A percentile compares a stretch with the other conserved stretches of the same genome.
Evolutionary conservation across 2,888 invertebrate species (phyloP).

Genomic region (Cheilosia pagana): DNA sequence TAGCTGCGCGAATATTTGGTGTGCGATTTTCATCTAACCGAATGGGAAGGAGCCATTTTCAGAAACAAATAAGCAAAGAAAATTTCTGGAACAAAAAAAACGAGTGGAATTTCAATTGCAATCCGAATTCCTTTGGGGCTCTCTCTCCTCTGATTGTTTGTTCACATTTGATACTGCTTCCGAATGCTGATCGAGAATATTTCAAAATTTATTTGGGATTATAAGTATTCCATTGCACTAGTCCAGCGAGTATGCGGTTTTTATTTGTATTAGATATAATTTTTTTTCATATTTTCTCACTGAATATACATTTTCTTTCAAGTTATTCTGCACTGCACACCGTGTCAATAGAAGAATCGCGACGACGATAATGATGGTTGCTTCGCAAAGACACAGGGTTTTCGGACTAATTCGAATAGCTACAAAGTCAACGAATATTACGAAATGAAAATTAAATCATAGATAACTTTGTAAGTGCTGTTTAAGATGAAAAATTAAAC

Average conservation of each 20-base stretch:
- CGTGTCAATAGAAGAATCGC: conserved; percentile 73
- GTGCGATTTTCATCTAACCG: conserved; percentile 28
- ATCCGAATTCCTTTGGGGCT: conserved; percentile 56
- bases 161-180: neutral
- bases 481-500: conserved; percentile 56
- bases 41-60: neutral
- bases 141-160: conserved; percentile 17
- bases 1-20: conserved; percentile 61
- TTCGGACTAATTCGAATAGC: conserved; percentile 22
- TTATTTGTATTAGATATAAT: conserved; percentile 18
- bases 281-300: conserved; percentile 18
- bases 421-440: conserved; percentile 29
- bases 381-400: conserved; percentile 35
- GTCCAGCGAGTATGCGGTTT: neutral
- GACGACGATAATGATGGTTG: conserved; percentile 42
- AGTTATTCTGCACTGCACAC: conserved; percentile 56
- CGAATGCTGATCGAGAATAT: conserved; percentile 2
- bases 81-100: conserved; percentile 49
- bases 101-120: conserved; percentile 62
- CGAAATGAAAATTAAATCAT: conserved; percentile 41
- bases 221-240: conserved; percentile 2
- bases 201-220: conserved; percentile 5
- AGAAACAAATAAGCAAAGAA: conserved; percentile 24
- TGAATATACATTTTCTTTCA: conserved; percentile 36
- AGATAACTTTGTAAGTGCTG: conserved; percentile 35